Evolutionary conservation across 2,888 invertebrate genomes (phyloP).

Genomic region (Plebejus anna): DNA sequence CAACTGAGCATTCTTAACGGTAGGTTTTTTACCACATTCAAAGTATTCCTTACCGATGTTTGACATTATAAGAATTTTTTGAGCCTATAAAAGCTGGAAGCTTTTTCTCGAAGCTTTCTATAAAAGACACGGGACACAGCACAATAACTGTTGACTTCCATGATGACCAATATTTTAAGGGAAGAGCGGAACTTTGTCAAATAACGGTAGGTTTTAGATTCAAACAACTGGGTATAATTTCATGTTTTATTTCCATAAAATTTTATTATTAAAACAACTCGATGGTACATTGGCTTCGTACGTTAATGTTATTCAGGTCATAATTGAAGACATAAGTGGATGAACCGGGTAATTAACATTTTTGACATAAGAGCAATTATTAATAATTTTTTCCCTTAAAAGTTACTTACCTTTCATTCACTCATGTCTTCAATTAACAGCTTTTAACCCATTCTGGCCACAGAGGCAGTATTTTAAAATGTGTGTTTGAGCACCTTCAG

Average conservation of each 20-base stretch:
- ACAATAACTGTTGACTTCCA: background rate
- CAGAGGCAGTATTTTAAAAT: background rate
- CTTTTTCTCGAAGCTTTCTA: background rate
- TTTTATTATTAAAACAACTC: background rate
- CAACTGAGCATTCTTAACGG: constrained; percentile 18
- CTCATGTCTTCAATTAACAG: background rate
- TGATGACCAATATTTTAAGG: background rate
- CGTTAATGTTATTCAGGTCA: background rate
- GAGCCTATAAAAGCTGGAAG: background rate
- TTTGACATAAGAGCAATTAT: no score
- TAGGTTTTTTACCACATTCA: constrained; percentile 17
- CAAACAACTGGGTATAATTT: background rate
- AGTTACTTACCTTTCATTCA: background rate
- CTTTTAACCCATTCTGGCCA: background rate
- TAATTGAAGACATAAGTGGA: no score
- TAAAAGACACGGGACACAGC: background rate
- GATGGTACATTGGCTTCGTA: background rate
- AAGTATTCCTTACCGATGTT: constrained; percentile 21
- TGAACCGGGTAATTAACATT: no score
- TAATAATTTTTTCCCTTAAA: no score
- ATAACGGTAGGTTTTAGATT: background rate
- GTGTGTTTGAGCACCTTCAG: background rate
- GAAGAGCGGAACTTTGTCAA: background rate
- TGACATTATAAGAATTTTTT: constrained; percentile 1
- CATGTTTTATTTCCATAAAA: background rate